Evolutionary conservation across 2,888 invertebrate species (phyloP).

Genomic region (Alcis repandata): DNA sequence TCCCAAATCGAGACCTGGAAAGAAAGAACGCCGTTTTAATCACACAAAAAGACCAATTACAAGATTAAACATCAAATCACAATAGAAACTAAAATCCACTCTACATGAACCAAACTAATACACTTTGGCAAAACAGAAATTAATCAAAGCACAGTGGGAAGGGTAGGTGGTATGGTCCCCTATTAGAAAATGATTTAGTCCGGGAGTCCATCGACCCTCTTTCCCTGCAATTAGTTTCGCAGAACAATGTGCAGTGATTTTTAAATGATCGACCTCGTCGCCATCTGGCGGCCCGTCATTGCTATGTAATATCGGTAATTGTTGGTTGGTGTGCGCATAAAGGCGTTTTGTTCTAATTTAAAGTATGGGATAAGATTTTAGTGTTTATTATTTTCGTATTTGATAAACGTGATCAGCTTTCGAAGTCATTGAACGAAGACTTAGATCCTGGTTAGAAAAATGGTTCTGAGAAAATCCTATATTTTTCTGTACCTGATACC

Average conservation of each 20-base stretch:
- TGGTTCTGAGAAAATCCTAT: too few species aligned
- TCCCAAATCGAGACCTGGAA: conserved; percentile 28
- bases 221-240: conserved; percentile 86
- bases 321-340: conserved; percentile 52
- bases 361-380: background rate
- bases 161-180: conserved; percentile 53
- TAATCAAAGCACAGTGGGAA: conserved; percentile 56
- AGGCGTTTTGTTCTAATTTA: conserved; percentile 14
- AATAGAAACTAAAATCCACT: conserved; percentile 42
- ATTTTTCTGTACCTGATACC: too few species aligned
- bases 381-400: background rate
- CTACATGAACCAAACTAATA: conserved; percentile 37
- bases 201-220: conserved; percentile 79
- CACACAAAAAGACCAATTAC: conserved; percentile 35
- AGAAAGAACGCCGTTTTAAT: conserved; percentile 24
- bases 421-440: too few species aligned
- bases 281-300: conserved; percentile 77
- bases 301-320: conserved; percentile 81
- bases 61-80: conserved; percentile 37
- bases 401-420: too few species aligned
- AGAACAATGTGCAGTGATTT: conserved; percentile 87
- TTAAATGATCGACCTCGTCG: conserved; percentile 80
- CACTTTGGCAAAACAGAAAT: conserved; percentile 51
- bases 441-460: too few species aligned
- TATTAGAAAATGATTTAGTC: conserved; percentile 83